Conservation (phyloP, 2,797 vertebrate genomes). For the Neomorphus geoffroyi region DNA sequence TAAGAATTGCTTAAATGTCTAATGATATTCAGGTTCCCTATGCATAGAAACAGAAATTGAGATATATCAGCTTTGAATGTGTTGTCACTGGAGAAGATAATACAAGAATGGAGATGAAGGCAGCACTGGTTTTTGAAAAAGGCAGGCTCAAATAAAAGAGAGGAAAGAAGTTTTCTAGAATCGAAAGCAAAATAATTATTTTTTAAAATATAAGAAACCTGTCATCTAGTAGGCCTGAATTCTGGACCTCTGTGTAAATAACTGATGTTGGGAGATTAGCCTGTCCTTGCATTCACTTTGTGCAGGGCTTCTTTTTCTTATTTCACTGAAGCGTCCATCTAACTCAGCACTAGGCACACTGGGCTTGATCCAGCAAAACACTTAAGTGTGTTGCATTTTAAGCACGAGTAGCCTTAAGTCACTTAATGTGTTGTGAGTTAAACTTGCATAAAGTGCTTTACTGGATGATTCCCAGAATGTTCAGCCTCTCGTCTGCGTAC, state of each 20-base stretch:
- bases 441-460: background rate
- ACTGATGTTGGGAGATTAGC: background rate
- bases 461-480: background rate
- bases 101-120: background rate
- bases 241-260: background rate
- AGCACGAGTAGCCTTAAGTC: background rate
- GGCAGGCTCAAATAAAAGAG: background rate
- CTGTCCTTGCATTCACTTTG: background rate
- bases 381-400: background rate
- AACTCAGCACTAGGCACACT: background rate
- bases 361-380: background rate
- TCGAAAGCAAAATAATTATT: background rate
- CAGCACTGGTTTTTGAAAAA: background rate
- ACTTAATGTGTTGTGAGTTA: background rate
- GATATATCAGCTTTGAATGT: background rate
- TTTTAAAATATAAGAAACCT: background rate
- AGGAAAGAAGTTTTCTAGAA: accelerated
- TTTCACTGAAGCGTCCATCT: background rate
- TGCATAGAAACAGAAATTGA: background rate
- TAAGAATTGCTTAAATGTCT: background rate
- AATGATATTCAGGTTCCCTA: background rate
- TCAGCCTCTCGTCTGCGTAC: background rate
- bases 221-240: background rate
- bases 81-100: background rate
- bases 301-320: background rate